Percentiles rank a stretch among this genome's conserved stretches.
These are phyloP conservation scores for Sitophilus oryzae DNA, from an alignment of 1,140 invertebrate genomes.

Conservation along the genomic window DNA sequence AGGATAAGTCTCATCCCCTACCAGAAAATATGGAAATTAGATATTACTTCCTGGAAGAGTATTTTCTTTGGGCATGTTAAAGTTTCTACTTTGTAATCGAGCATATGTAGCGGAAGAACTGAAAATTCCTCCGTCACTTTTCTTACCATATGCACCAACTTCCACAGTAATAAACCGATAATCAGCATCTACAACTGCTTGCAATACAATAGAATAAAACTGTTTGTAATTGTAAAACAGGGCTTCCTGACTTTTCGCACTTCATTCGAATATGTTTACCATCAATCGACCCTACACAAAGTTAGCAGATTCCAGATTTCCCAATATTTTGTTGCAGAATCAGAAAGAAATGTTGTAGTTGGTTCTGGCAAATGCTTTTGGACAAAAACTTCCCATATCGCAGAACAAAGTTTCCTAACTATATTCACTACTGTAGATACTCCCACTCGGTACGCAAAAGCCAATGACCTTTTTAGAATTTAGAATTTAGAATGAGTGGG, in stretches of 20 bases:
- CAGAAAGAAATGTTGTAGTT: too few relatives aligned
- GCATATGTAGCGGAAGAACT: constrained; percentile 9
- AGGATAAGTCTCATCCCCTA: constrained; percentile 7
- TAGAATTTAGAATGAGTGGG: too few relatives aligned
- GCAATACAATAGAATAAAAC: too few relatives aligned
- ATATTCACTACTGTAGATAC: too few relatives aligned
- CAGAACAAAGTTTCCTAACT: too few relatives aligned
- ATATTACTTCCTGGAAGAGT: too few relatives aligned
- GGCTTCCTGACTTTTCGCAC: constrained; percentile 34
- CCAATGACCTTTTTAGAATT: too few relatives aligned
- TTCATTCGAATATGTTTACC: constrained; percentile 44
- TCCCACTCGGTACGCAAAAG: too few relatives aligned
- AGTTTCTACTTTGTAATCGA: constrained; percentile 2
- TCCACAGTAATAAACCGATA: constrained; percentile 46
- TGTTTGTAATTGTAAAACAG: constrained; percentile 47
- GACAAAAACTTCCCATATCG: too few relatives aligned
- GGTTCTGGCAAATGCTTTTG: too few relatives aligned
- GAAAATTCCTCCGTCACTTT: constrained; percentile 41
- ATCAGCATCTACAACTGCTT: constrained; percentile 46
- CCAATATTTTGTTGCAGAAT: too few relatives aligned
- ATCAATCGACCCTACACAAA: constrained; percentile 47
- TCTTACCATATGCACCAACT: constrained; percentile 43
- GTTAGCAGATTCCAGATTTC: constrained; percentile 35
- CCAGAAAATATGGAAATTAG: constrained; percentile 6
- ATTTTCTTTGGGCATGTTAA: too few relatives aligned